Evolutionary conservation across 2,113 vertebrate genomes (phyloP).

Genomic region (Falcunculus frontatus): DNA sequence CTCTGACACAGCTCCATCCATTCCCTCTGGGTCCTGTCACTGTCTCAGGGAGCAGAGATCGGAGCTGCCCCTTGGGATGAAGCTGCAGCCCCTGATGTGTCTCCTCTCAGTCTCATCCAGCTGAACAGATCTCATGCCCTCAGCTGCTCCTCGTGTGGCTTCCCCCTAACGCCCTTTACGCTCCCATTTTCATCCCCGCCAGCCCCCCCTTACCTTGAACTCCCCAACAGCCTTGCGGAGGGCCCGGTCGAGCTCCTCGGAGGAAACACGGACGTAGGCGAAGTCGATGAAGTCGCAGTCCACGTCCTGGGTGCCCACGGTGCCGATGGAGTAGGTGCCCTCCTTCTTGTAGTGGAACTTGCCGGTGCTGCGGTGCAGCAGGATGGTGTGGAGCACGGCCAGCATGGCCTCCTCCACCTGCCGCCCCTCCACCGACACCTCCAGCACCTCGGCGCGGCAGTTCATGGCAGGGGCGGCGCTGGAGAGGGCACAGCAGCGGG

Average conservation of each 20-base stretch:
- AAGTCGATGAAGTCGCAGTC: constrained; percentile 98
- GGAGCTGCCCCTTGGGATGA: background rate
- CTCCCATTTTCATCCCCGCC: rapidly evolving
- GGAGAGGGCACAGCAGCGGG: background rate
- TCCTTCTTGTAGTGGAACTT: constrained; percentile 99
- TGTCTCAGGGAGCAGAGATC: background rate
- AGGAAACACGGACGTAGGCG: constrained; percentile 89
- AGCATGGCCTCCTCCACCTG: constrained; percentile 96
- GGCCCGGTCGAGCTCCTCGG: constrained; percentile 91
- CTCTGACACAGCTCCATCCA: background rate
- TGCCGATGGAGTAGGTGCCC: constrained; percentile 97
- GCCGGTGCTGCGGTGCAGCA: constrained; percentile 95
- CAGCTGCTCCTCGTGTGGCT: background rate
- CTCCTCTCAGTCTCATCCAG: background rate
- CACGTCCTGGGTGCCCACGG: constrained; percentile 90
- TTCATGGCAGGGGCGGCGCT: constrained; percentile 75
- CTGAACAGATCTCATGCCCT: background rate
- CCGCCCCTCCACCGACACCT: constrained; percentile 91
- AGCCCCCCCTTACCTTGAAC: constrained; percentile 80
- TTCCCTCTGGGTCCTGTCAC: background rate
- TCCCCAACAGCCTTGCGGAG: constrained; percentile 89
- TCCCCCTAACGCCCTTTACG: rapidly evolving
- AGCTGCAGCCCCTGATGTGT: too few species aligned
- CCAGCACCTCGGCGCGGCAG: constrained; percentile 92
- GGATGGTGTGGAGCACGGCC: constrained; percentile 88